Conservation (phyloP, 2,797 vertebrate species). For the Sebastes alutus region DNA sequence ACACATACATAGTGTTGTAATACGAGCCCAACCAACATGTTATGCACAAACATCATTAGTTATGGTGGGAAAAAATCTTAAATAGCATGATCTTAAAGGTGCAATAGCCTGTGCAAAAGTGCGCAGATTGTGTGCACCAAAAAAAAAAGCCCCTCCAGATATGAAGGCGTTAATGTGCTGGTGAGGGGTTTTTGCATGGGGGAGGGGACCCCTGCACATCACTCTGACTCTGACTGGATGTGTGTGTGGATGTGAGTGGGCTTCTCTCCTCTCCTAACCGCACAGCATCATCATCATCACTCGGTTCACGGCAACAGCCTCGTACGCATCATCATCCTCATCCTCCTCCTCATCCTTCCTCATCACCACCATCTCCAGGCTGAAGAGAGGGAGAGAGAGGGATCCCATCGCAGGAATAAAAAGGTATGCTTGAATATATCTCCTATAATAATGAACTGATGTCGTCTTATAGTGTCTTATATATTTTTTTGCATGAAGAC, state of each 20-base stretch:
- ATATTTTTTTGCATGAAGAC: slow-evolving; percentile 6
- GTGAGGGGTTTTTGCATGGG: slow-evolving; percentile 47
- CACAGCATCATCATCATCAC: slow-evolving; percentile 62
- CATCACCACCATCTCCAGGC: slow-evolving; percentile 51
- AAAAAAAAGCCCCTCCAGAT: slow-evolving; percentile 5
- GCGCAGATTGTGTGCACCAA: slow-evolving; percentile 39
- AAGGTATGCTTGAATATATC: slow-evolving; percentile 51
- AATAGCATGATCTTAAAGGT: not conserved
- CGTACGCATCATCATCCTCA: slow-evolving; percentile 60
- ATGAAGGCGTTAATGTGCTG: slow-evolving; percentile 48
- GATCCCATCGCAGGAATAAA: slow-evolving; percentile 30
- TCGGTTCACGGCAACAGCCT: slow-evolving; percentile 64
- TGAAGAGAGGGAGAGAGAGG: slow-evolving; percentile 17
- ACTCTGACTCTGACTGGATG: not conserved
- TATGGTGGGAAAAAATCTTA: not conserved
- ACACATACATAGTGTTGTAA: not conserved
- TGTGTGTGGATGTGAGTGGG: slow-evolving; percentile 69
- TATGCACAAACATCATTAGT: not conserved
- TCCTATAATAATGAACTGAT: not conserved
- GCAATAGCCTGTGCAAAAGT: not conserved
- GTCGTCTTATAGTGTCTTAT: not conserved
- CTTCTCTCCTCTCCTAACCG: slow-evolving; percentile 66
- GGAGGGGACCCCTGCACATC: slow-evolving; percentile 70
- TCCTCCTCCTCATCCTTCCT: slow-evolving; percentile 50
- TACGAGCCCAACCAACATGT: not conserved